phyloP scores from a whole-genome alignment of 1,140 invertebrate genomes.

The Globodera ellingtonae region DNA sequence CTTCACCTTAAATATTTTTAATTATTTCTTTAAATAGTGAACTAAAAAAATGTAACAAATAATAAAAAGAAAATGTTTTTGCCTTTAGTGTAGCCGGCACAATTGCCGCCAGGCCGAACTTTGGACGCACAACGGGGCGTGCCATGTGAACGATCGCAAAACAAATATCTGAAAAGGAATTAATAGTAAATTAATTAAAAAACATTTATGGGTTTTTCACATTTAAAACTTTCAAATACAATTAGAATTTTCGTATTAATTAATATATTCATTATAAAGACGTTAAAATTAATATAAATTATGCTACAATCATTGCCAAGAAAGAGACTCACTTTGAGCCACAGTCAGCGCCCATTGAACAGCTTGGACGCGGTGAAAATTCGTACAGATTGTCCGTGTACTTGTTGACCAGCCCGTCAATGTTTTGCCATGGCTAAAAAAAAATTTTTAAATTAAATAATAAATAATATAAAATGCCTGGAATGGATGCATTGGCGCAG shows the following conservation, averaged over 20 bases:
- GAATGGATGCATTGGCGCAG: constrained; percentile 60
- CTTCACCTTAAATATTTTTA: constrained; percentile 32
- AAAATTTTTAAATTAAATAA: constrained; percentile 21
- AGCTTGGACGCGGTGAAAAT: constrained; percentile 59
- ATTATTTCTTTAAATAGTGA: not conserved
- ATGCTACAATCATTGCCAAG: no score
- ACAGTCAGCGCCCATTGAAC: constrained; percentile 83
- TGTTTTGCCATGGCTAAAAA: constrained; percentile 26
- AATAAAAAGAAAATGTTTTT: not conserved
- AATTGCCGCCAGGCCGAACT: constrained; percentile 47
- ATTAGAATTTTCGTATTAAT: not conserved
- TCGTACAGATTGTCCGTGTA: constrained; percentile 64
- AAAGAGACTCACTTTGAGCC: constrained; percentile 65
- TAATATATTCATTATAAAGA: no score
- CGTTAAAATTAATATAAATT: no score
- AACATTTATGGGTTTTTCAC: no score
- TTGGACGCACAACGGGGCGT: constrained; percentile 57
- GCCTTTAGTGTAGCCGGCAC: constrained; percentile 16
- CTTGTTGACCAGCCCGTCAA: constrained; percentile 57
- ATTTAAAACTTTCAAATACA: no score
- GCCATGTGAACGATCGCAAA: constrained; percentile 58
- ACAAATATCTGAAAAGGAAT: constrained; percentile 48
- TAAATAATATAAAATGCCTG: constrained; percentile 43
- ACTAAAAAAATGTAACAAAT: no score
- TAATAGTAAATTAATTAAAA: not conserved